Evolutionary conservation across 2,888 invertebrate genomes (phyloP).

Genomic region (Dorcus hopei): DNA sequence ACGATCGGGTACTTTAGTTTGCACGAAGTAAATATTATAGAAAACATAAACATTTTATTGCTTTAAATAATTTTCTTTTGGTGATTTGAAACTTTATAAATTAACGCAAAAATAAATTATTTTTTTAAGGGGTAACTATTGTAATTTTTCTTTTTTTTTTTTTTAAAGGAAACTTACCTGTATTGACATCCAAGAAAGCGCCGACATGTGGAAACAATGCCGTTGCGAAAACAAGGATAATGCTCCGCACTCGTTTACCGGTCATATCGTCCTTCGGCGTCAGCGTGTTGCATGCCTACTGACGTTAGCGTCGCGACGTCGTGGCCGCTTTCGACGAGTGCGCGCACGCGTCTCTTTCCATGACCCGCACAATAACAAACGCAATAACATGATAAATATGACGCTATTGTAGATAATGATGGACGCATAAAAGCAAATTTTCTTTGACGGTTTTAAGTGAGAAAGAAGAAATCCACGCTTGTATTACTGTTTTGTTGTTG

Average conservation of each 20-base stretch:
- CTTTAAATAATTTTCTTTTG: too few species aligned
- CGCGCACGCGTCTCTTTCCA: constrained; percentile 8
- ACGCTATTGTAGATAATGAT: background rate
- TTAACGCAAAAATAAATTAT: too few species aligned
- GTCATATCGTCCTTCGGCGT: background rate
- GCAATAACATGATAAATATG: constrained; percentile 13
- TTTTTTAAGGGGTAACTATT: too few species aligned
- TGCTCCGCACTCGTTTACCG: background rate
- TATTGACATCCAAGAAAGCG: background rate
- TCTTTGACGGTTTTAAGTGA: background rate
- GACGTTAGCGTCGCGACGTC: background rate
- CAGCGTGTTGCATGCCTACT: background rate
- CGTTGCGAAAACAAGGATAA: background rate
- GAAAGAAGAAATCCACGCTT: background rate
- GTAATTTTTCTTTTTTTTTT: too few species aligned
- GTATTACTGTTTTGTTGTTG: background rate
- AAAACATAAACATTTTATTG: too few species aligned
- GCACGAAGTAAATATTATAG: too few species aligned
- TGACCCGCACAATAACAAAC: constrained; percentile 35
- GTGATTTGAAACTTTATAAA: too few species aligned
- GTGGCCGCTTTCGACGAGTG: background rate
- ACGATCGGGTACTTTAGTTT: too few species aligned
- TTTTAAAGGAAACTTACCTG: background rate
- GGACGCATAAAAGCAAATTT: background rate
- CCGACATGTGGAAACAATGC: background rate